Evolutionary conservation across 92 coral and sea anemone genomes (phyloP).

Genomic region (Umimayanthus kanabou): DNA sequence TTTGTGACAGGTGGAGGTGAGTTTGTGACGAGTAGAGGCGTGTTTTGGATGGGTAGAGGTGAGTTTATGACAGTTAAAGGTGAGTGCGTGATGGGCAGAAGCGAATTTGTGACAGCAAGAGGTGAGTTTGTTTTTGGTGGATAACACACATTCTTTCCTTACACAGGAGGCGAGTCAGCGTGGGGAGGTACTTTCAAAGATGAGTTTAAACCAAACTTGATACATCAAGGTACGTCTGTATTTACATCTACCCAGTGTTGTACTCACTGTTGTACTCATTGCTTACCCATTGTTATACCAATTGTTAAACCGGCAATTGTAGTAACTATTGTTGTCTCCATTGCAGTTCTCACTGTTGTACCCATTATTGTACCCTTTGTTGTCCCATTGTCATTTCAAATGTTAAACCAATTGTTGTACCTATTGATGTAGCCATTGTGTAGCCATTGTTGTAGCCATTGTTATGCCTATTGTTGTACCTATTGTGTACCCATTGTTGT

Average conservation of each 20-base stretch:
- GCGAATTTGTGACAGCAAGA: background rate
- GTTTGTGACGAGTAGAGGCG: background rate
- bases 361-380: background rate
- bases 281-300: no score
- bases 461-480: no score
- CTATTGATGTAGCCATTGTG: background rate
- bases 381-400: background rate
- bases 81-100: background rate
- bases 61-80: background rate
- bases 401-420: background rate
- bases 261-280: background rate
- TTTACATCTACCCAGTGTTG: background rate
- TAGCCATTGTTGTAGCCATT: background rate
- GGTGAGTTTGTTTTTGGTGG: background rate
- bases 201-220: slow-evolving; percentile 92
- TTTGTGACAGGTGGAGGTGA: slow-evolving; percentile 19
- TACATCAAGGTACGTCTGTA: slow-evolving; percentile 78
- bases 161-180: slow-evolving; percentile 93
- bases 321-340: no score
- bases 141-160: background rate
- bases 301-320: background rate
- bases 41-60: background rate
- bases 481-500: background rate
- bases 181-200: slow-evolving; percentile 96
- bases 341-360: no score